These are phyloP conservation scores for Heliconius ethilla DNA, from an alignment of 2,888 invertebrate species.

Conservation along the genomic window DNA sequence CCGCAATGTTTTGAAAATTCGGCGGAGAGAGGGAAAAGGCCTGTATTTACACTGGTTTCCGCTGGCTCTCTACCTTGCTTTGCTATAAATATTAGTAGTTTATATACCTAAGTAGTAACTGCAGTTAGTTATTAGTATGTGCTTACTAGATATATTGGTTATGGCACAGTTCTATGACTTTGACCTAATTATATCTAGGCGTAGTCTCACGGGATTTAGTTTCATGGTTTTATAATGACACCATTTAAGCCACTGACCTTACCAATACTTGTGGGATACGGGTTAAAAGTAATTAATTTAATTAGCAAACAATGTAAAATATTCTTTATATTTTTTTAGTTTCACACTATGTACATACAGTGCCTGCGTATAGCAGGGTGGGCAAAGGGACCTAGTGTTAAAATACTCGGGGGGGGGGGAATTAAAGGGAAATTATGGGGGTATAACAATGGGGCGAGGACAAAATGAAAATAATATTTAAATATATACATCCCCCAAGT, in stretches of 20 bases:
- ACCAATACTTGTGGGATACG: constrained; percentile 34
- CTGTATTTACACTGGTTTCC: too few relatives aligned
- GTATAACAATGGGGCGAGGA: too few relatives aligned
- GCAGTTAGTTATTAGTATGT: background rate
- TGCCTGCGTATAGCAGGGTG: too few relatives aligned
- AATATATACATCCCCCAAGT: background rate
- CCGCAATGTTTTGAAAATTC: too few relatives aligned
- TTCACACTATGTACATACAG: too few relatives aligned
- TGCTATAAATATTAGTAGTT: background rate
- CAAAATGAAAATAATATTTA: too few relatives aligned
- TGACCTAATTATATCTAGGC: constrained; percentile 61
- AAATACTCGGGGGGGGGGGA: too few relatives aligned
- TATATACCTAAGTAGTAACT: background rate
- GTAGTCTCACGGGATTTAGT: constrained; percentile 63
- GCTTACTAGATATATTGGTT: constrained; percentile 27
- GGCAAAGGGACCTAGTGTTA: too few relatives aligned
- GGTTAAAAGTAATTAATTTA: constrained; percentile 1
- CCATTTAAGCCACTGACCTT: constrained; percentile 40
- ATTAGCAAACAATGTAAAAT: too few relatives aligned
- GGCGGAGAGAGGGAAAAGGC: too few relatives aligned
- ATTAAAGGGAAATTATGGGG: too few relatives aligned
- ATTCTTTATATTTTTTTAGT: background rate
- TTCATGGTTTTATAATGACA: constrained; percentile 58
- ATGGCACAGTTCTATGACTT: constrained; percentile 53
- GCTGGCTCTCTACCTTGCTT: too few relatives aligned